phyloP scores from a whole-genome alignment of 1,140 invertebrate genomes.

The Cardiocondyla obscurior region DNA sequence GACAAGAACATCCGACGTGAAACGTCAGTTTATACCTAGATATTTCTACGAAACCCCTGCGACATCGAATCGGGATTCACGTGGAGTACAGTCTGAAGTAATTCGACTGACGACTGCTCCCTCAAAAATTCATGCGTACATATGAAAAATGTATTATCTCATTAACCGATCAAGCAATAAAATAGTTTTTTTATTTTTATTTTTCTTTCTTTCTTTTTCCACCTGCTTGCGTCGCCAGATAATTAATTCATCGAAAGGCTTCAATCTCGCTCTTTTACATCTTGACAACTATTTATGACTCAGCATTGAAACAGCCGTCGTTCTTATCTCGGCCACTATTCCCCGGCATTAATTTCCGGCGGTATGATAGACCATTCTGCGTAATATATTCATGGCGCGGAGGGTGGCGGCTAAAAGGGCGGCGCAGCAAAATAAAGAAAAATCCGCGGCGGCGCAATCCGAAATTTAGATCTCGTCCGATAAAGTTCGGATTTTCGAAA shows the following conservation, averaged over 20 bases:
- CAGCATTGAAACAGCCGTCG: not conserved
- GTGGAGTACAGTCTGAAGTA: not conserved
- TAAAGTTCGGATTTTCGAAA: slow-evolving; percentile 64
- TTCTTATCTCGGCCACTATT: slow-evolving; percentile 5
- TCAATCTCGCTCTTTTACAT: not conserved
- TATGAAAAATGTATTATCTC: not conserved
- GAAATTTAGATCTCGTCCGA: slow-evolving; percentile 40
- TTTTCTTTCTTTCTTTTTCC: too few species aligned
- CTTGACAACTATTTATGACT: not conserved
- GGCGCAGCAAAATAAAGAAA: slow-evolving; percentile 34
- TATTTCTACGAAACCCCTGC: slow-evolving; percentile 28
- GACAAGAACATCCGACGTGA: slow-evolving; percentile 74
- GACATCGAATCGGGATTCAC: slow-evolving; percentile 53
- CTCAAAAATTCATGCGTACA: not conserved
- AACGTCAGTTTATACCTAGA: slow-evolving; percentile 72
- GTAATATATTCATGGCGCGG: slow-evolving; percentile 8
- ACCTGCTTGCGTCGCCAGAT: not conserved
- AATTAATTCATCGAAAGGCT: not conserved
- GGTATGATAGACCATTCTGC: not conserved
- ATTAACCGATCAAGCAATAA: not conserved
- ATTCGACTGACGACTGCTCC: not conserved
- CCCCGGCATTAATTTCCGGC: not conserved
- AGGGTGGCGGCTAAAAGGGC: not conserved
- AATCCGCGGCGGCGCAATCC: slow-evolving; percentile 13
- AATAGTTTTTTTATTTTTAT: not conserved